Percentiles rank a stretch among this genome's conserved stretches.
Conservation (phyloP, 2,113 vertebrate genomes). For the Phalacrocorax brasilianus region DNA sequence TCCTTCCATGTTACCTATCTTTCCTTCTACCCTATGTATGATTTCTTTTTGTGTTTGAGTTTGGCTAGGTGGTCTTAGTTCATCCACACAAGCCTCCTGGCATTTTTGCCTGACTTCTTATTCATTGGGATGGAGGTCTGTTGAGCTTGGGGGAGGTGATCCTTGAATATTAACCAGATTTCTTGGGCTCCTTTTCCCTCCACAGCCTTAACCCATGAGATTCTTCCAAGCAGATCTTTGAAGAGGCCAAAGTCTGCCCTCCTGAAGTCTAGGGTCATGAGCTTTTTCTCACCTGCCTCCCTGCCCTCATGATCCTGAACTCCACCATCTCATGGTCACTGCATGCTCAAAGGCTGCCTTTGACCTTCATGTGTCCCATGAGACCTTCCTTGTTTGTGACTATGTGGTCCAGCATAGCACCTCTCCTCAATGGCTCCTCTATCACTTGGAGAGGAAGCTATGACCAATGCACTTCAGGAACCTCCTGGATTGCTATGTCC, state of each 20-base stretch:
- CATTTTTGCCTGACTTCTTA: no score
- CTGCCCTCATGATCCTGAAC: neutral
- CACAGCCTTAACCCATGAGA: neutral
- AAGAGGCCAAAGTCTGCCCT: neutral
- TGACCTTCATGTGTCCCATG: no score
- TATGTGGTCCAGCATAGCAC: no score
- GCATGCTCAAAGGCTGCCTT: neutral
- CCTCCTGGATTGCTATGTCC: neutral
- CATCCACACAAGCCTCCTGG: neutral
- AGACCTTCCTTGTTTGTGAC: neutral
- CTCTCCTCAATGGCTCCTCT: neutral
- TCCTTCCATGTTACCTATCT: neutral
- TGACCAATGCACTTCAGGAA: neutral
- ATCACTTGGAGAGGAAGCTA: neutral
- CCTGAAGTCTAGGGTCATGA: neutral
- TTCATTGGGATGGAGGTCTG: no score
- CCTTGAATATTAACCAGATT: neutral
- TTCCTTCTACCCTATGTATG: neutral
- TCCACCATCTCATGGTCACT: neutral
- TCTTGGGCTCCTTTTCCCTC: neutral
- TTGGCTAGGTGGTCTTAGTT: neutral
- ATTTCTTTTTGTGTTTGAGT: neutral
- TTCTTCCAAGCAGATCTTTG: neutral
- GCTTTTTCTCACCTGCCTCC: neutral
- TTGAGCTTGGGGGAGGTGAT: no score